Conservation (phyloP, 2,888 invertebrate species). For the Lepidocyrtoides sp. region DNA sequence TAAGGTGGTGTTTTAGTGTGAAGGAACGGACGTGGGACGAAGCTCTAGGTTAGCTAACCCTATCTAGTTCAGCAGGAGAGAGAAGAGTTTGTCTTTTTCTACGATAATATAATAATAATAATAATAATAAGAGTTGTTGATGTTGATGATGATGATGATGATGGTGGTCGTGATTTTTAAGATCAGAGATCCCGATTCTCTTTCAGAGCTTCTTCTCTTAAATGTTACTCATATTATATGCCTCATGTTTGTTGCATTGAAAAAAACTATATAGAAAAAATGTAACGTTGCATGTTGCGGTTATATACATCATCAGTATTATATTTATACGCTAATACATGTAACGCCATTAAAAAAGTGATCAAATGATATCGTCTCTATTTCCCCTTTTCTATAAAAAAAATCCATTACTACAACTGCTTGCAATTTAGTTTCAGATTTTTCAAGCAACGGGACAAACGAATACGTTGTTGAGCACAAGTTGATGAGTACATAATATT, state of each 20-base stretch:
- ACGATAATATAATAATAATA: too few species aligned
- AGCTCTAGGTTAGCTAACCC: conserved; percentile 48
- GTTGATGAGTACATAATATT: too few species aligned
- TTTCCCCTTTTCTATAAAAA: neutral
- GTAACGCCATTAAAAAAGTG: neutral
- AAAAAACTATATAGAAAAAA: neutral
- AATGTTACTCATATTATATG: neutral
- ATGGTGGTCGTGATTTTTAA: conserved; percentile 13
- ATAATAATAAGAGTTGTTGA: neutral
- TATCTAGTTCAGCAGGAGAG: neutral
- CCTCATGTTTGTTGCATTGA: neutral
- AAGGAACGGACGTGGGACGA: conserved; percentile 51
- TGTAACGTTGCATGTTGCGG: neutral
- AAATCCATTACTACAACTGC: too few species aligned
- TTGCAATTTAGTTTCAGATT: too few species aligned
- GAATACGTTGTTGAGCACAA: neutral
- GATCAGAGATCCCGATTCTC: conserved; percentile 44
- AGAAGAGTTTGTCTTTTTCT: conserved; percentile 19
- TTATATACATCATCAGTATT: too few species aligned
- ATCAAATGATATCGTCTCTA: neutral
- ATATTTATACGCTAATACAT: too few species aligned
- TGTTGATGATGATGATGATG: conserved; percentile 50
- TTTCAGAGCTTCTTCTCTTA: neutral
- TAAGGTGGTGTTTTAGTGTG: conserved; percentile 43
- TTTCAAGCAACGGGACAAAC: neutral